phyloP scores from a whole-genome alignment of 2,888 invertebrate species.

The Drosophila anomalata region DNA sequence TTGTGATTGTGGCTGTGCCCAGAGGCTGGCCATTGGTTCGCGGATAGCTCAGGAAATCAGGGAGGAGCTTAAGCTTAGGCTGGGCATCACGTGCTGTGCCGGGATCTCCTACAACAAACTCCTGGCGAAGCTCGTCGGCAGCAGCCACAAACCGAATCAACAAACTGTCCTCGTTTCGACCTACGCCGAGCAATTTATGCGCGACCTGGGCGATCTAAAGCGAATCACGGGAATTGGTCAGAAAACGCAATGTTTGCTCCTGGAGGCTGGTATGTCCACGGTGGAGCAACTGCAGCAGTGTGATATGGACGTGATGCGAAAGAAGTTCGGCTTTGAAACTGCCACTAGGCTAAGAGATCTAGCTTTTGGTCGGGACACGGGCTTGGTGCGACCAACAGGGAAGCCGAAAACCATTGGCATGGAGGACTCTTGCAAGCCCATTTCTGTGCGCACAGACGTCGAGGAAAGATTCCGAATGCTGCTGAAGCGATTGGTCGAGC shows the following conservation, averaged over 20 bases:
- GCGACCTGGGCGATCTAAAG: constrained; percentile 86
- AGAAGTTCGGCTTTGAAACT: constrained; percentile 88
- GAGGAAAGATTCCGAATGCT: constrained; percentile 89
- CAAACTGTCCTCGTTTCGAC: constrained; percentile 92
- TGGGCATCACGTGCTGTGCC: constrained; percentile 91
- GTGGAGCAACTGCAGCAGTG: constrained; percentile 88
- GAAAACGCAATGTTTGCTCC: constrained; percentile 87
- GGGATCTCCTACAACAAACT: constrained; percentile 94
- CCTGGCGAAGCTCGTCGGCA: constrained; percentile 90
- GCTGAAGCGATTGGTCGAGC: constrained; percentile 88
- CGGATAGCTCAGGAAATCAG: constrained; percentile 91
- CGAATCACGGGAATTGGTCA: constrained; percentile 91
- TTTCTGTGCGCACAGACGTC: constrained; percentile 89
- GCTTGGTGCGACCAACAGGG: constrained; percentile 89
- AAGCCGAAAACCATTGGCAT: constrained; percentile 92
- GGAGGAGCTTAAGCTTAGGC: constrained; percentile 87
- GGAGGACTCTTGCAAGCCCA: constrained; percentile 91
- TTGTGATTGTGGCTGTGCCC: constrained; percentile 91
- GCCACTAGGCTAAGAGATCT: constrained; percentile 89
- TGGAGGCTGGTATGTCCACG: constrained; percentile 87
- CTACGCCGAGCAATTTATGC: constrained; percentile 87
- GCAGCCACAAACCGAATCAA: constrained; percentile 91
- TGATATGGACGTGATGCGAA: constrained; percentile 86
- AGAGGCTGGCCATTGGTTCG: constrained; percentile 88
- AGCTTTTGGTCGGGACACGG: constrained; percentile 90